Percentiles rank a stretch among this genome's conserved stretches.
Evolutionary conservation across 2,113 vertebrate genomes (phyloP).

Genomic region (Takifugu flavidus): DNA sequence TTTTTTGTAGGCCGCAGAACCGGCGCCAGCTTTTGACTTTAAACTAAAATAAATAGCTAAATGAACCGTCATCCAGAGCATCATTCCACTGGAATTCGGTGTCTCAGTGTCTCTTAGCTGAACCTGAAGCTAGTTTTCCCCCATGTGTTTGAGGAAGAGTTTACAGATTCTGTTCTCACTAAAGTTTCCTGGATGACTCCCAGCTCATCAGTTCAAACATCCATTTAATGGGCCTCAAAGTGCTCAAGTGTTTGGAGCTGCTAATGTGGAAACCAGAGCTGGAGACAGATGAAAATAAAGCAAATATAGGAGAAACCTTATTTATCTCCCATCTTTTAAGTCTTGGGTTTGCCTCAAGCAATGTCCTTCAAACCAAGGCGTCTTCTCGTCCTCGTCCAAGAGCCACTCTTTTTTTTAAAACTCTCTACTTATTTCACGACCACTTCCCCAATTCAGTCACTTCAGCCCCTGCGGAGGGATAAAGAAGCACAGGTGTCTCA

Average conservation of each 20-base stretch:
- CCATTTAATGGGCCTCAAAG: conserved; percentile 4
- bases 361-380: conserved; percentile 28
- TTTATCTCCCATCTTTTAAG: conserved; percentile 34
- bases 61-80: not conserved
- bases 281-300: conserved; percentile 35
- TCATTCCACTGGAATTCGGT: not conserved
- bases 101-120: not conserved
- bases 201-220: conserved; percentile 9
- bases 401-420: conserved; percentile 13
- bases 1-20: too few relatives aligned
- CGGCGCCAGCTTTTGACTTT: too few relatives aligned
- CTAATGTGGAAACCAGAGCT: not conserved
- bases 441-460: conserved; percentile 32
- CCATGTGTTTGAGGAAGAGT: not conserved
- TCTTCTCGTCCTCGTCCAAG: conserved; percentile 6
- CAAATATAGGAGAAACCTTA: conserved; percentile 20
- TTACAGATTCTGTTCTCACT: not conserved
- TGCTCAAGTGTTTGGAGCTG: conserved; percentile 5
- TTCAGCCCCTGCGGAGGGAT: conserved; percentile 29
- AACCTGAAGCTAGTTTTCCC: not conserved
- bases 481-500: conserved; percentile 51
- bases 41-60: not conserved
- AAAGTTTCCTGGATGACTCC: not conserved
- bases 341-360: conserved; percentile 29
- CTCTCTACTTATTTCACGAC: conserved; percentile 17